Percentiles rank a stretch among this genome's conserved stretches.
phyloP scores from a whole-genome alignment of 2,113 vertebrate genomes.

The Cololabis saira region DNA sequence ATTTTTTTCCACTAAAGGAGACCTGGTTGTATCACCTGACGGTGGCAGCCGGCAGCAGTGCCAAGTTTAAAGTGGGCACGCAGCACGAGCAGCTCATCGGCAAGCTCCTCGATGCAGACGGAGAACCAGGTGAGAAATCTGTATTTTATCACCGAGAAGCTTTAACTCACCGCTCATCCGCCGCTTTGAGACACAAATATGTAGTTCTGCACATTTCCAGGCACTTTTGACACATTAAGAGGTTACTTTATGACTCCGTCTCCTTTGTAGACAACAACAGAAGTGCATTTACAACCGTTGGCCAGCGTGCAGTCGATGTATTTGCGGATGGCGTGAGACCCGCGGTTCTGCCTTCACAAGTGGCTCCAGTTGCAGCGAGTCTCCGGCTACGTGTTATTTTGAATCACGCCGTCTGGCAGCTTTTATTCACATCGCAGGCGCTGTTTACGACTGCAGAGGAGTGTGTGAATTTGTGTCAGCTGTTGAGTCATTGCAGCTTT shows the following conservation, averaged over 20 bases:
- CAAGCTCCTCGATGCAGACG: conserved; percentile 86
- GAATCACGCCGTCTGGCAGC: conserved; percentile 31
- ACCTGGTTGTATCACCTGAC: conserved; percentile 91
- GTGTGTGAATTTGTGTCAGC: conserved; percentile 49
- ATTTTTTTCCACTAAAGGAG: conserved; percentile 74
- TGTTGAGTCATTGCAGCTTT: conserved; percentile 56
- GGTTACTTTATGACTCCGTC: no score
- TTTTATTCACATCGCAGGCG: conserved; percentile 59
- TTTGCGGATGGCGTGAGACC: no score
- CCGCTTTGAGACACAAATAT: no score
- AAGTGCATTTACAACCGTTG: no score
- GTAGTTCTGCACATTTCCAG: no score
- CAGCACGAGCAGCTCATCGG: conserved; percentile 87
- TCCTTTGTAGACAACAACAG: no score
- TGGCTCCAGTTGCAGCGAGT: no score
- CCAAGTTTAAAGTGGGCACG: conserved; percentile 85
- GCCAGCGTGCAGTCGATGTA: no score
- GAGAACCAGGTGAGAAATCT: conserved; percentile 84
- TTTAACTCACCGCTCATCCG: no score
- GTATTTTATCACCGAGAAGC: neutral
- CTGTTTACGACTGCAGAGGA: conserved; percentile 50
- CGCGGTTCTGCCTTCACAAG: no score
- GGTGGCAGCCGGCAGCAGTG: conserved; percentile 84
- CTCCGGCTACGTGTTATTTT: conserved; percentile 43
- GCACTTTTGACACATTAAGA: no score